Conservation (phyloP, 2,113 vertebrate genomes). For the Xiphias gladius region DNA sequence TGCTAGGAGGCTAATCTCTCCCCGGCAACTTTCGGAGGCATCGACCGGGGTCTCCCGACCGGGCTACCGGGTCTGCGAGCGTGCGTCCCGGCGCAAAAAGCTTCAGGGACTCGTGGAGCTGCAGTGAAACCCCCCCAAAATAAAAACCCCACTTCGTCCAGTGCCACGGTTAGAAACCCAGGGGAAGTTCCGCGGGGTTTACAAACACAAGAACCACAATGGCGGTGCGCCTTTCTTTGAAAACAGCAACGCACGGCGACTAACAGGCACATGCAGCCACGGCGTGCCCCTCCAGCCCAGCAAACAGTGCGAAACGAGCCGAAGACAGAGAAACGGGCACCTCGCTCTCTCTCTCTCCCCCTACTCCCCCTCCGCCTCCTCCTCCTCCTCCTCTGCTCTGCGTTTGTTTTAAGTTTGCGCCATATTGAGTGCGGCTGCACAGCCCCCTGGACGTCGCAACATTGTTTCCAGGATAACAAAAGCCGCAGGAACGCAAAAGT, state of each 20-base stretch:
- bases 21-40: conserved; percentile 47
- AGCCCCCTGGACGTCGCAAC: conserved; percentile 54
- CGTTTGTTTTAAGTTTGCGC: conserved; percentile 76
- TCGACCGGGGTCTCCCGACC: neutral
- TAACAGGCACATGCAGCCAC: neutral
- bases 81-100: too few species aligned
- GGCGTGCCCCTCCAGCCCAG: neutral
- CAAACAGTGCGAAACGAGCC: neutral
- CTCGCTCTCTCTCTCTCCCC: too few species aligned
- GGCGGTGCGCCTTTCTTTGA: conserved; percentile 64
- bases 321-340: rapidly evolving
- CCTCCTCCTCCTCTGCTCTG: neutral
- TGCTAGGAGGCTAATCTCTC: conserved; percentile 60
- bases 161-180: conserved; percentile 19
- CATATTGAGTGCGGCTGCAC: conserved; percentile 72
- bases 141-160: neutral
- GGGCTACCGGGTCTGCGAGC: neutral
- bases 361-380: too few species aligned
- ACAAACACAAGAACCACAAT: conserved; percentile 69
- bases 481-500: conserved; percentile 23
- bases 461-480: conserved; percentile 68
- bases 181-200: conserved; percentile 69
- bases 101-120: too few species aligned
- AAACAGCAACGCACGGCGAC: conserved; percentile 19
- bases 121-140: too few species aligned